phyloP scores from a whole-genome alignment of 2,113 vertebrate genomes.

The Meleagris gallopavo region DNA sequence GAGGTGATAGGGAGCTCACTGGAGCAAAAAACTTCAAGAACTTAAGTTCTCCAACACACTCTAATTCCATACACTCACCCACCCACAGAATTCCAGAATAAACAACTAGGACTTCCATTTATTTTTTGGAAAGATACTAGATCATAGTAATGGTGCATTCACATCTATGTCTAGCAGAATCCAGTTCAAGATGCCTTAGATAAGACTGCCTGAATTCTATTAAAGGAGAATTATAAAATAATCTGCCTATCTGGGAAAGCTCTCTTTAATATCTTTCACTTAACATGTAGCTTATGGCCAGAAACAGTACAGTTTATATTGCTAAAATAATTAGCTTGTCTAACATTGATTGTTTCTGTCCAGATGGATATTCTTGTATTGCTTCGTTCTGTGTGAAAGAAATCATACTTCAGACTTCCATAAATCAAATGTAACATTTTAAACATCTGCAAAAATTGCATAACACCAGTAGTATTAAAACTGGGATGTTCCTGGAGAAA shows the following conservation, averaged over 20 bases:
- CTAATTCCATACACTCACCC: not conserved
- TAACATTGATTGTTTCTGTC: not conserved
- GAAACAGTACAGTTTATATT: not conserved
- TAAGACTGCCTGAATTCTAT: not conserved
- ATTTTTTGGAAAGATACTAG: not conserved
- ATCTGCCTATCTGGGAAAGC: not conserved
- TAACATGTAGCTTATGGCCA: not conserved
- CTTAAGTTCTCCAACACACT: not conserved
- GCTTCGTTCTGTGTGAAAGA: not conserved
- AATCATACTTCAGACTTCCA: not conserved
- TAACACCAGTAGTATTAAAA: not conserved
- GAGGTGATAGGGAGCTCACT: not conserved
- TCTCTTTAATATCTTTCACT: not conserved
- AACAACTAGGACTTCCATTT: not conserved
- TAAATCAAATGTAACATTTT: not conserved
- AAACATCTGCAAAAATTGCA: not conserved
- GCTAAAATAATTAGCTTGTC: not conserved
- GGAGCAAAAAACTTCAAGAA: not conserved
- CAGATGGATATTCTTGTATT: not conserved
- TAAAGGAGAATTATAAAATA: not conserved
- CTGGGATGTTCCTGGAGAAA: not conserved
- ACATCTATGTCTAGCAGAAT: not conserved
- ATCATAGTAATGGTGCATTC: not conserved
- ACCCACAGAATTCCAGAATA: not conserved
- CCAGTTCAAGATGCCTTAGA: not conserved